These are phyloP conservation scores for Euclidia mi DNA, from an alignment of 2,888 invertebrate genomes.

Conservation along the genomic window DNA sequence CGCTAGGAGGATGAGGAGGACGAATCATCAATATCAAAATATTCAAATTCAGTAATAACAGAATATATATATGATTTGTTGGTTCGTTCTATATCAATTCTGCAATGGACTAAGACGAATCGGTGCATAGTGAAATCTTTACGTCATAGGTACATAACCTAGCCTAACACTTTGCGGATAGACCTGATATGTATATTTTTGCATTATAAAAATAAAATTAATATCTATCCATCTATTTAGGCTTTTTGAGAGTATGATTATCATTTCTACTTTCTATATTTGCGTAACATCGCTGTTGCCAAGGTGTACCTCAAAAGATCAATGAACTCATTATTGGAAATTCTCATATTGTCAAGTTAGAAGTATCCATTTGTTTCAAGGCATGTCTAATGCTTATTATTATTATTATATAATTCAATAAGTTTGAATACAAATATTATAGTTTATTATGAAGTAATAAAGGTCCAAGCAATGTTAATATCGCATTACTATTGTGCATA, in stretches of 20 bases:
- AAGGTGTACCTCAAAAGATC: slow-evolving; percentile 1
- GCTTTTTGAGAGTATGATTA: not conserved
- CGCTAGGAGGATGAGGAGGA: no score
- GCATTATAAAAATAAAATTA: no score
- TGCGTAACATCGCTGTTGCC: not conserved
- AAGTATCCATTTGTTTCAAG: not conserved
- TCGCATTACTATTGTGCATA: slow-evolving; percentile 76
- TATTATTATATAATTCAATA: not conserved
- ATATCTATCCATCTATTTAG: slow-evolving; percentile 1
- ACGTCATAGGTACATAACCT: no score
- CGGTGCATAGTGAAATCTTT: no score
- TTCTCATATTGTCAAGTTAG: not conserved
- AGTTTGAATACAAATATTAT: slow-evolving; percentile 24
- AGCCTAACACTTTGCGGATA: no score
- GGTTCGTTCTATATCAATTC: no score
- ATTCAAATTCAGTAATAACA: no score
- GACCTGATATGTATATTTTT: no score
- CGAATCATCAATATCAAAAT: no score
- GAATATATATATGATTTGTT: no score
- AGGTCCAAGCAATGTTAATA: slow-evolving; percentile 51
- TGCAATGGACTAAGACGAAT: no score
- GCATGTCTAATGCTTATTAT: no score
- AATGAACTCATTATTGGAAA: slow-evolving; percentile 5
- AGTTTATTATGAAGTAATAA: slow-evolving; percentile 32
- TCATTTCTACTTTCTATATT: slow-evolving; percentile 14